Conservation (phyloP, 37 sponge, comb jelly and placozoan genomes). For the Chondrilla cf. caribensis region DNA sequence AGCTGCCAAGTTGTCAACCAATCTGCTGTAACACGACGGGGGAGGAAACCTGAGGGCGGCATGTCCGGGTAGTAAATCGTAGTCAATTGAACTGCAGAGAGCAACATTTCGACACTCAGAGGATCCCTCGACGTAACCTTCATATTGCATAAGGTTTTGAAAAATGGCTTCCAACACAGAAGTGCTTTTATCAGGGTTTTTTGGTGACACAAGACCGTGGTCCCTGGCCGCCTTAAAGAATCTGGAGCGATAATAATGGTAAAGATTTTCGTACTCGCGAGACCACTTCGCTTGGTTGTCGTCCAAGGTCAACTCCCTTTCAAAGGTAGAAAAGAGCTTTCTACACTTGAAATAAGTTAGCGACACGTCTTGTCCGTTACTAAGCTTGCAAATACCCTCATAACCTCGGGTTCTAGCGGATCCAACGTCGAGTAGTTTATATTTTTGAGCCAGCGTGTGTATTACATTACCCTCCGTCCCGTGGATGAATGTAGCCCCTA, state of each 20-base stretch:
- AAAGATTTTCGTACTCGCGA: background rate
- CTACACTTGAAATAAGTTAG: too few species aligned
- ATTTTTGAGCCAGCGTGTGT: background rate
- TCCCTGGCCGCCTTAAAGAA: background rate
- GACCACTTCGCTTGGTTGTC: background rate
- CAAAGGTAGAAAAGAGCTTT: background rate
- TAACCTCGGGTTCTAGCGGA: too few species aligned
- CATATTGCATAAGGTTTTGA: background rate
- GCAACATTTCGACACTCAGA: background rate
- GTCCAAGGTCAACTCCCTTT: background rate
- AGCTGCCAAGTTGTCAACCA: background rate
- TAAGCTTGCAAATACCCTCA: background rate
- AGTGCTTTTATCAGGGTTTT: background rate
- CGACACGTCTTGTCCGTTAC: background rate
- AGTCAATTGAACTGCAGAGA: background rate
- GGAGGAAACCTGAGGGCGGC: background rate
- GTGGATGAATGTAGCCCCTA: constrained; percentile 7
- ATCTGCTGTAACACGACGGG: background rate
- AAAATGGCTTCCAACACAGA: background rate
- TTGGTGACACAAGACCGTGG: background rate
- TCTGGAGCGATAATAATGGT: background rate
- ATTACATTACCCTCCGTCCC: background rate
- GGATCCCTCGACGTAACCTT: background rate
- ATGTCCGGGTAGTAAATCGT: background rate
- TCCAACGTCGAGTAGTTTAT: too few species aligned